Evolutionary conservation across 1,140 invertebrate species (phyloP).

Genomic region (Drosophila elegans): DNA sequence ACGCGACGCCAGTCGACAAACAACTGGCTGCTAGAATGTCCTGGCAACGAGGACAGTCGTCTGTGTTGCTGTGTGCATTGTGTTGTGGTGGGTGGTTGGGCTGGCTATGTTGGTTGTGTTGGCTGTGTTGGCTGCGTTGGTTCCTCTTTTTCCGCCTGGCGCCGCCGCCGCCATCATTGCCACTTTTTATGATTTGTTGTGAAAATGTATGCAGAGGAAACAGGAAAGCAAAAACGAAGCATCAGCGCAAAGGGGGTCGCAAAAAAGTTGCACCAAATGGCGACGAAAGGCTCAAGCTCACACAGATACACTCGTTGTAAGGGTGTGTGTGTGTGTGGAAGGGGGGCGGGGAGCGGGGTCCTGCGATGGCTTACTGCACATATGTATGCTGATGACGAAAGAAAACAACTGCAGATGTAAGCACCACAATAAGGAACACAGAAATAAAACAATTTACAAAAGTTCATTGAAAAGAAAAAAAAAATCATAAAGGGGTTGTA

Average conservation of each 20-base stretch:
- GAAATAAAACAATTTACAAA: neutral
- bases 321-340: constrained; percentile 7
- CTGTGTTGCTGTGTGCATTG: constrained; percentile 43
- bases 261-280: constrained; percentile 67
- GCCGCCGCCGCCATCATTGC: constrained; percentile 48
- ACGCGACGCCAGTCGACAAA: constrained; percentile 77
- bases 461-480: no score
- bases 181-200: constrained; percentile 82
- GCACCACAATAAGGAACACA: constrained; percentile 1
- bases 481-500: no score
- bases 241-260: constrained; percentile 34
- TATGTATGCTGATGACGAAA: constrained; percentile 30
- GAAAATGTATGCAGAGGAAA: constrained; percentile 78
- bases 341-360: constrained; percentile 1
- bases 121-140: no score
- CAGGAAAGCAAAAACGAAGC: constrained; percentile 62
- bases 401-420: constrained; percentile 12
- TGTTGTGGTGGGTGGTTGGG: constrained; percentile 29
- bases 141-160: constrained; percentile 11
- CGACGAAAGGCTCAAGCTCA: constrained; percentile 54
- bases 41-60: constrained; percentile 59
- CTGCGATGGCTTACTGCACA: constrained; percentile 38
- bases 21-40: constrained; percentile 67
- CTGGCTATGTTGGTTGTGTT: no score
- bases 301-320: constrained; percentile 14